phyloP scores from a whole-genome alignment of 2,113 vertebrate genomes.

The Cavia porcellus region DNA sequence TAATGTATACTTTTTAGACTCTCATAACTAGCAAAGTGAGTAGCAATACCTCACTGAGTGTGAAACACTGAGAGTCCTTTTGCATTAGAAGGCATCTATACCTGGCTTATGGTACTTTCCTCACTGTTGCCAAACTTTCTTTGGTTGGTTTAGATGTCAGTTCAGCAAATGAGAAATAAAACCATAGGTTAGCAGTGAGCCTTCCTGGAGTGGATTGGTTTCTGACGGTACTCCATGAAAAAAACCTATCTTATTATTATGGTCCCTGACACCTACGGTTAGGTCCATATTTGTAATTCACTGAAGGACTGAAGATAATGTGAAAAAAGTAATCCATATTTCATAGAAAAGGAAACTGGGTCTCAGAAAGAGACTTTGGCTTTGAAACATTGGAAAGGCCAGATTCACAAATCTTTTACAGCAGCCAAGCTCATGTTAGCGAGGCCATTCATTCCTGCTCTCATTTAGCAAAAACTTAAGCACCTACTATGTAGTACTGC shows the following conservation, averaged over 20 bases:
- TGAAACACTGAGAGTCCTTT: conserved; percentile 69
- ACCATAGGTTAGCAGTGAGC: neutral
- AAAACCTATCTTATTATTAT: neutral
- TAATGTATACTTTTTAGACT: conserved; percentile 80
- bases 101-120: neutral
- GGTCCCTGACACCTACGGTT: neutral
- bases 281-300: neutral
- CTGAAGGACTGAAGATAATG: neutral
- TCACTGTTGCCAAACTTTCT: conserved; percentile 17
- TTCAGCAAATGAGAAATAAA: neutral
- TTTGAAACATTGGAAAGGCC: neutral
- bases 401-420: neutral
- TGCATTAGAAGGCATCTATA: conserved; percentile 67
- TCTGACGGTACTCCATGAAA: neutral
- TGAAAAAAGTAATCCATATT: neutral
- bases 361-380: neutral
- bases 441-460: neutral
- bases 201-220: neutral
- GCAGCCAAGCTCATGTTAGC: neutral
- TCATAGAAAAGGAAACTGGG: neutral
- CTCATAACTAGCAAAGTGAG: conserved; percentile 80
- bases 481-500: neutral
- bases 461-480: neutral
- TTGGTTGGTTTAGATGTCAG: conserved; percentile 50
- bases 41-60: conserved; percentile 64